phyloP scores from a whole-genome alignment of 53 echinoderm and acorn worm species.

The Holothuria leucospilota region DNA sequence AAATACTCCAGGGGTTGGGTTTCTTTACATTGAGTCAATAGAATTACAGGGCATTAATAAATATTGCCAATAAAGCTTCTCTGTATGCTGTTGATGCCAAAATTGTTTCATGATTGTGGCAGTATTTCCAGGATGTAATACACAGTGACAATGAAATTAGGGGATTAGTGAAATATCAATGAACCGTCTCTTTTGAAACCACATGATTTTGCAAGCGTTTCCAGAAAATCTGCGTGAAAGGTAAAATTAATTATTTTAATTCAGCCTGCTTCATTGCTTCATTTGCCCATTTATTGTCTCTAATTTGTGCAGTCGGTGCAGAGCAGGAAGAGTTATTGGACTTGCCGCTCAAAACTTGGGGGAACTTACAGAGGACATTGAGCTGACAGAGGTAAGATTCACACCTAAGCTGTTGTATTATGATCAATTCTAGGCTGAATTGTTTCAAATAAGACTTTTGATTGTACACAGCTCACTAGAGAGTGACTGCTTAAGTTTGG shows the following conservation, averaged over 20 bases:
- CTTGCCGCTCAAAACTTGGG: constrained; percentile 84
- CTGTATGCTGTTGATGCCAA: no score
- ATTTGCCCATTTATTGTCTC: not conserved
- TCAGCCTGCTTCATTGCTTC: no score
- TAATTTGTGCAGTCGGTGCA: constrained; percentile 74
- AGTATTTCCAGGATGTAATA: no score
- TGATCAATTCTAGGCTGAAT: not conserved
- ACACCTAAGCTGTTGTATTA: not conserved
- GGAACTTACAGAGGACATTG: constrained; percentile 81
- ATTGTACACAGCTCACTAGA: not conserved
- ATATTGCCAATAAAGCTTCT: no score
- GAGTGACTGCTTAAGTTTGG: not conserved
- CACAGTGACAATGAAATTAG: not conserved
- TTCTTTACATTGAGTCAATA: no score
- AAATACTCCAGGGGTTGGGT: no score
- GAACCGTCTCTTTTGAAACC: not conserved
- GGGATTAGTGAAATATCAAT: not conserved
- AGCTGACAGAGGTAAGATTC: constrained; percentile 88
- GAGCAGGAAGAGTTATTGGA: constrained; percentile 79
- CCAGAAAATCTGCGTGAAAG: not conserved
- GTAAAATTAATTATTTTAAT: no score
- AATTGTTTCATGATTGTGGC: no score
- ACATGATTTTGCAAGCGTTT: not conserved
- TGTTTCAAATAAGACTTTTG: not conserved
- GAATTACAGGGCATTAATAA: no score